Percentiles rank a stretch among this genome's conserved stretches.
Conservation (phyloP, 2,888 invertebrate genomes). For the Meganola albula region DNA sequence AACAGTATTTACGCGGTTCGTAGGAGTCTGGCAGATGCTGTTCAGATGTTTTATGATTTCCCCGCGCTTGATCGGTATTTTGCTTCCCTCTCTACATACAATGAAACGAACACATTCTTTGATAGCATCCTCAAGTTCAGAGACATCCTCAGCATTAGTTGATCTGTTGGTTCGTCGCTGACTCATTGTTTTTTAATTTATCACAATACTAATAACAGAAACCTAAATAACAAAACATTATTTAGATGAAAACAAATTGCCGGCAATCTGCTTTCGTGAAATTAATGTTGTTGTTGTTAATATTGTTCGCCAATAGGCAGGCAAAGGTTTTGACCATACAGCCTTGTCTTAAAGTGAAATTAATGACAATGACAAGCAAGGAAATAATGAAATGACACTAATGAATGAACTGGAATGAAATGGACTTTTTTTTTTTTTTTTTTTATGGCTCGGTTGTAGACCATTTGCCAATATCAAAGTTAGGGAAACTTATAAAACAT, state of each 20-base stretch:
- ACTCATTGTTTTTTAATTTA: conserved; percentile 29
- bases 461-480: no score
- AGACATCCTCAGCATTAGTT: conserved; percentile 17
- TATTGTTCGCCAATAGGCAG: no score
- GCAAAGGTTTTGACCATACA: no score
- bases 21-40: conserved; percentile 37
- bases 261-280: no score
- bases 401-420: no score
- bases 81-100: conserved; percentile 57
- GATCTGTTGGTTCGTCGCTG: conserved; percentile 34
- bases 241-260: background rate
- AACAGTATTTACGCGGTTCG: conserved; percentile 38
- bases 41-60: conserved; percentile 55
- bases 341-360: no score
- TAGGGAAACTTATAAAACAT: no score
- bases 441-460: no score
- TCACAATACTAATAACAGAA: background rate
- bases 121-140: conserved; percentile 34
- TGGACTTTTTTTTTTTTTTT: no score
- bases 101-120: conserved; percentile 60
- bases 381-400: no score
- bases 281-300: no score
- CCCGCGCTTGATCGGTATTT: conserved; percentile 54
- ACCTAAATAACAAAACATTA: background rate
- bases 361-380: no score